These are phyloP conservation scores for Dysmachus trigonus DNA, from an alignment of 2,888 invertebrate genomes.

Conservation along the genomic window DNA sequence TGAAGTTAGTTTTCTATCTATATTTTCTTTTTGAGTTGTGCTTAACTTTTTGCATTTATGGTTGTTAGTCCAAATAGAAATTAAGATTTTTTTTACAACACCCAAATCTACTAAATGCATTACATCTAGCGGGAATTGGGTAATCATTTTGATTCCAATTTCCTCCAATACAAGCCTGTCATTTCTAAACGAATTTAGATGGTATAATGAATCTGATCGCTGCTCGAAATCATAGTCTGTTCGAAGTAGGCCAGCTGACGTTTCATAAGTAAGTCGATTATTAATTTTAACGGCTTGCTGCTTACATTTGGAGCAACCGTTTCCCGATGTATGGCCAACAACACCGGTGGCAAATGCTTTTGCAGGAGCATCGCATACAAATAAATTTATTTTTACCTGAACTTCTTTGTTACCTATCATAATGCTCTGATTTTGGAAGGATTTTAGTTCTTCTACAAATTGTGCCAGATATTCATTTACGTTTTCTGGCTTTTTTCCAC, in stretches of 20 bases:
- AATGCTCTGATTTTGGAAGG: background rate
- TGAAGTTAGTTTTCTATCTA: background rate
- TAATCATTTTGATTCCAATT: background rate
- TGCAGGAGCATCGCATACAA: constrained; percentile 23
- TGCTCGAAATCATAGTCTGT: background rate
- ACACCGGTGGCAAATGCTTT: background rate
- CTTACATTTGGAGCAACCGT: background rate
- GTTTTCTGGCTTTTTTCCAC: constrained; percentile 1
- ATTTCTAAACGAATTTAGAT: background rate
- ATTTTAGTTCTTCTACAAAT: constrained; percentile 26
- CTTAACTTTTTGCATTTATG: background rate
- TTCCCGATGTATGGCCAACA: no score
- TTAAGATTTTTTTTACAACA: background rate
- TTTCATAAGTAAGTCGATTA: background rate
- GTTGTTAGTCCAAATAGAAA: background rate
- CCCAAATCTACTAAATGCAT: no score
- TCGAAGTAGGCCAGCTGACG: background rate
- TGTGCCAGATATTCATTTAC: background rate
- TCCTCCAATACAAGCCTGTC: background rate
- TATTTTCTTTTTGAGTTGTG: background rate
- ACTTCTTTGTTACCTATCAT: background rate
- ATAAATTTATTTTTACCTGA: background rate
- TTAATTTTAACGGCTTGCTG: background rate
- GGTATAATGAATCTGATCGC: background rate
- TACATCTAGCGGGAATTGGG: no score